Evolutionary conservation across 2,888 invertebrate genomes (phyloP).

Genomic region (Drosophila diplacantha): DNA sequence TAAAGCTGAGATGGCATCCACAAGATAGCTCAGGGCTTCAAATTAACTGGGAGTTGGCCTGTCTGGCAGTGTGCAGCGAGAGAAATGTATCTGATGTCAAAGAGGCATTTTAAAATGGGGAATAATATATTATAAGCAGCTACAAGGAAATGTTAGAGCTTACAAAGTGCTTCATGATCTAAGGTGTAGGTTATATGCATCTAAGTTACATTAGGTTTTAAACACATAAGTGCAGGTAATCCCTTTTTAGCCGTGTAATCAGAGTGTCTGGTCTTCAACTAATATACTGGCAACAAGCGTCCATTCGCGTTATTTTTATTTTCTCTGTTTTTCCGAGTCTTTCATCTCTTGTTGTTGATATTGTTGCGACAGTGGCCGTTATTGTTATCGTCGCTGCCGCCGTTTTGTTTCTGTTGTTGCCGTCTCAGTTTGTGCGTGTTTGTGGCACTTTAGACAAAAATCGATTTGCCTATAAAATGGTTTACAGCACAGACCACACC

Average conservation of each 20-base stretch:
- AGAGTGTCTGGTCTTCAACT: slow-evolving; percentile 46
- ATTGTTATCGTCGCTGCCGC: slow-evolving; percentile 46
- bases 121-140: not conserved
- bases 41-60: slow-evolving; percentile 16
- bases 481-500: slow-evolving; percentile 52
- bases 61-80: not conserved
- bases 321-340: slow-evolving; percentile 18
- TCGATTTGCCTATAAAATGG: slow-evolving; percentile 74
- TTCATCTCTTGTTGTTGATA: slow-evolving; percentile 9
- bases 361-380: slow-evolving; percentile 51
- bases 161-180: not conserved
- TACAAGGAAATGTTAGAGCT: not conserved
- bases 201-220: not conserved
- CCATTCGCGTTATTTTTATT: slow-evolving; percentile 55
- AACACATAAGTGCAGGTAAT: slow-evolving; percentile 1
- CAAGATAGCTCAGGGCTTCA: slow-evolving; percentile 34
- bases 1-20: slow-evolving; percentile 53
- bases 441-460: slow-evolving; percentile 73
- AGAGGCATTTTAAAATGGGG: not conserved
- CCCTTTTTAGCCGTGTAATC: slow-evolving; percentile 24
- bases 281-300: slow-evolving; percentile 52
- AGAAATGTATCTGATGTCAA: not conserved
- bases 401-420: slow-evolving; percentile 31
- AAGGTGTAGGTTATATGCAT: not conserved
- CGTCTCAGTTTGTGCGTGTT: slow-evolving; percentile 53